Conservation (phyloP, 2,113 vertebrate genomes). For the Fregetta grallaria region DNA sequence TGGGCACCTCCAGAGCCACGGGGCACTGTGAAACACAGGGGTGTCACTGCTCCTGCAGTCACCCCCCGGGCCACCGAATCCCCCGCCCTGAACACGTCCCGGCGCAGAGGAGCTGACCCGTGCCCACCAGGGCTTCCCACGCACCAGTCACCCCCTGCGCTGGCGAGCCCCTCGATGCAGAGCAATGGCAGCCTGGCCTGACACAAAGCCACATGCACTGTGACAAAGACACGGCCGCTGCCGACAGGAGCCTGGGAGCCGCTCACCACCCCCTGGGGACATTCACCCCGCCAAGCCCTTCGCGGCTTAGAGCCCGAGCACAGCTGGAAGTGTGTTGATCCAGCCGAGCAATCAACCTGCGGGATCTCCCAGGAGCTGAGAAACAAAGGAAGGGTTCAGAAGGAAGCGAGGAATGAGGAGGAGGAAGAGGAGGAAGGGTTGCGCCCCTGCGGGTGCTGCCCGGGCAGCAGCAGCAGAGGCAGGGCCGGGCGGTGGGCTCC, state of each 20-base stretch:
- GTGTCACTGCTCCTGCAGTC: not conserved
- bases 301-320: accelerated
- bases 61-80: accelerated
- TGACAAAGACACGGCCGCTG: not conserved
- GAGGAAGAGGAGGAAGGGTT: not conserved
- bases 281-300: not conserved
- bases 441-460: not conserved
- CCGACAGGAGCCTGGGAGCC: accelerated
- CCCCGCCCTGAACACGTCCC: not conserved
- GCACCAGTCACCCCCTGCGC: too few species aligned
- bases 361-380: not conserved
- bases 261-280: not conserved
- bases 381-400: not conserved
- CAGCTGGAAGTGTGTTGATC: not conserved
- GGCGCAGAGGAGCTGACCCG: not conserved
- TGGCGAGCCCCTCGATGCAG: not conserved
- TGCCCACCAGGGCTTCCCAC: not conserved
- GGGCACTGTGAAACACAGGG: not conserved
- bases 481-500: not conserved
- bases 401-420: accelerated
- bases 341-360: not conserved
- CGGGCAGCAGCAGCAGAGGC: not conserved
- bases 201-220: accelerated
- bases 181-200: not conserved
- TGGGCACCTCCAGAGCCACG: not conserved